These are phyloP conservation scores for Archips crataeganus DNA, from an alignment of 2,888 invertebrate genomes.

Conservation along the genomic window DNA sequence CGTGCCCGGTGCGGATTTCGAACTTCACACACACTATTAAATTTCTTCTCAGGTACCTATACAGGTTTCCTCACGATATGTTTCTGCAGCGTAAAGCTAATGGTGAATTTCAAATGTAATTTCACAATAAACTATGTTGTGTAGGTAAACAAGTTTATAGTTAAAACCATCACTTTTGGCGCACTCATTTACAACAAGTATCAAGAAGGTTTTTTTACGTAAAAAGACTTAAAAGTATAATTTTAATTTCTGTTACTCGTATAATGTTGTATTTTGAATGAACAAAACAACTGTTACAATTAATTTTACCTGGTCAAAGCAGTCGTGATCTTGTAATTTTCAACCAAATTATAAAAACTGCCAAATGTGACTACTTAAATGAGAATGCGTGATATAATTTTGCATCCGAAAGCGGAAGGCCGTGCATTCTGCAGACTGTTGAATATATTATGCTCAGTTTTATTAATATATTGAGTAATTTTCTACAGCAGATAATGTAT, in stretches of 20 bases:
- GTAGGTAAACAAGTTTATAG: no score
- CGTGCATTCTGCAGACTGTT: constrained; percentile 2
- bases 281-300: not conserved
- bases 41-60: no score
- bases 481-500: not conserved
- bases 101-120: no score
- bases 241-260: not conserved
- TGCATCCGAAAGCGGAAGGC: constrained; percentile 14
- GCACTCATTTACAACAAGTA: no score
- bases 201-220: no score
- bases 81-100: no score
- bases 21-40: no score
- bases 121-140: no score
- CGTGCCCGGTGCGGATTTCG: no score
- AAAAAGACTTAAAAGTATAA: not conserved
- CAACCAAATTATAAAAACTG: not conserved
- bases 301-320: not conserved
- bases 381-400: constrained; percentile 11
- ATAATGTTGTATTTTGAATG: not conserved
- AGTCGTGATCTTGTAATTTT: not conserved
- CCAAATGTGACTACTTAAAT: constrained; percentile 1
- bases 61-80: no score
- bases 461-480: constrained; percentile 10
- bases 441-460: constrained; percentile 9
- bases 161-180: no score